A percentile compares a stretch with the other conserved stretches of the same genome.
These are phyloP conservation scores for Ganaspis brasiliensis DNA, from an alignment of 2,888 invertebrate species.

Conservation along the genomic window DNA sequence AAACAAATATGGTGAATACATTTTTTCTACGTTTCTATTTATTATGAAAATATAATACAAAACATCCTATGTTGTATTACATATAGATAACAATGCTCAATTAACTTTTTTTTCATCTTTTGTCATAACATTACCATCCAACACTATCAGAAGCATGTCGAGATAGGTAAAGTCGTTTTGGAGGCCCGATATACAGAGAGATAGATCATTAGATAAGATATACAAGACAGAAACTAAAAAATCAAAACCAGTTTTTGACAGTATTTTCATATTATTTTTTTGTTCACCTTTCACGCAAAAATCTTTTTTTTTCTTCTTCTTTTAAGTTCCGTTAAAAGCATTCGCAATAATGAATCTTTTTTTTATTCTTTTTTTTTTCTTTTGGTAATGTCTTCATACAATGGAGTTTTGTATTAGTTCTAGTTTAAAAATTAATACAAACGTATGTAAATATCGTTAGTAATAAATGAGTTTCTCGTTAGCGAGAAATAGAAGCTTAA, in stretches of 20 bases:
- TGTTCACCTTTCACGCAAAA: neutral
- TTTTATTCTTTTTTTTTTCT: constrained; percentile 58
- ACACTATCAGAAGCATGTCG: constrained; percentile 76
- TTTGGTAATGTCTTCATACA: constrained; percentile 71
- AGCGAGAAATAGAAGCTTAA: constrained; percentile 77
- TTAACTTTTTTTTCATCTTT: constrained; percentile 76
- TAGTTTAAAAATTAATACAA: constrained; percentile 79
- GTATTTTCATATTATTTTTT: constrained; percentile 45
- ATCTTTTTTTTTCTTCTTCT: constrained; percentile 47
- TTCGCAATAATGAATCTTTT: constrained; percentile 46
- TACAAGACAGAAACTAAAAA: constrained; percentile 67
- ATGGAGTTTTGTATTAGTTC: constrained; percentile 79
- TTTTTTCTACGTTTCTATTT: constrained; percentile 82
- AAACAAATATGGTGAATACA: constrained; percentile 73
- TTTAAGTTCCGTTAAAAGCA: constrained; percentile 41
- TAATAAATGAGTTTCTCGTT: constrained; percentile 74
- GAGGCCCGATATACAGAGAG: constrained; percentile 74
- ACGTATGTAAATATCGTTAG: constrained; percentile 78
- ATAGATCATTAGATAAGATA: constrained; percentile 68
- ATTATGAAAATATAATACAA: constrained; percentile 83
- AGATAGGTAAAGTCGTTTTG: constrained; percentile 73
- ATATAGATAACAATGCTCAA: constrained; percentile 81
- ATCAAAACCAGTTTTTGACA: constrained; percentile 60
- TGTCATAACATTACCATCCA: constrained; percentile 76
- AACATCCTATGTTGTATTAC: constrained; percentile 82